Evolutionary conservation across 1,140 invertebrate species (phyloP).

Genomic region (Pachypeltis micranthus): DNA sequence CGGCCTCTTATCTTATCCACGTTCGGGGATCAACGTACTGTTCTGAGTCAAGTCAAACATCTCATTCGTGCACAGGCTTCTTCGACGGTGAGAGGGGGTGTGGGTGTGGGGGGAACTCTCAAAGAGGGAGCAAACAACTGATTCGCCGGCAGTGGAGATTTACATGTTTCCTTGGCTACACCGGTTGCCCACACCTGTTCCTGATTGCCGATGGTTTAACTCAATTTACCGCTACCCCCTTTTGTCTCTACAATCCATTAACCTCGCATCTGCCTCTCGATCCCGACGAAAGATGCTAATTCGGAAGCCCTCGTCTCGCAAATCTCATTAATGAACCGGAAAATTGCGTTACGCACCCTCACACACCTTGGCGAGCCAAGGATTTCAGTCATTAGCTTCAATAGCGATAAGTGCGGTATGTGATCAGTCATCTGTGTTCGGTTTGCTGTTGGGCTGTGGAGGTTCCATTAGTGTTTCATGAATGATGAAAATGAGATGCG

Average conservation of each 20-base stretch:
- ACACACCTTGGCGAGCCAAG: background rate
- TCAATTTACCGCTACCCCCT: background rate
- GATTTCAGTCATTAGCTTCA: background rate
- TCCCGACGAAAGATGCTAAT: background rate
- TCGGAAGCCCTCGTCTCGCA: background rate
- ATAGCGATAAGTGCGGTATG: too few species aligned
- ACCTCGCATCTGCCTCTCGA: constrained; percentile 2
- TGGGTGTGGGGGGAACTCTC: too few species aligned
- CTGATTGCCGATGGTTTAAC: constrained; percentile 9
- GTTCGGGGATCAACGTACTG: background rate
- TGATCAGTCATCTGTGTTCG: too few species aligned
- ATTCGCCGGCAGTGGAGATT: background rate
- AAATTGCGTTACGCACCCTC: background rate
- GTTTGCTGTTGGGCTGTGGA: too few species aligned
- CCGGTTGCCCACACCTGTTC: background rate
- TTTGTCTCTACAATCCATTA: constrained; percentile 8
- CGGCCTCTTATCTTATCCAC: constrained; percentile 1
- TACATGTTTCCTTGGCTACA: background rate
- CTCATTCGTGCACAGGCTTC: background rate
- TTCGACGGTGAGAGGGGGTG: too few species aligned
- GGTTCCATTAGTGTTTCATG: too few species aligned
- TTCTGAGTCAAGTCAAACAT: background rate
- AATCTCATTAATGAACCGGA: constrained; percentile 6
- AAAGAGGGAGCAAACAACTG: background rate
- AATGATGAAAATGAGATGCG: too few species aligned